These are phyloP conservation scores for Pristionchus japonicus DNA, from an alignment of 2,888 invertebrate species.

Conservation along the genomic window DNA sequence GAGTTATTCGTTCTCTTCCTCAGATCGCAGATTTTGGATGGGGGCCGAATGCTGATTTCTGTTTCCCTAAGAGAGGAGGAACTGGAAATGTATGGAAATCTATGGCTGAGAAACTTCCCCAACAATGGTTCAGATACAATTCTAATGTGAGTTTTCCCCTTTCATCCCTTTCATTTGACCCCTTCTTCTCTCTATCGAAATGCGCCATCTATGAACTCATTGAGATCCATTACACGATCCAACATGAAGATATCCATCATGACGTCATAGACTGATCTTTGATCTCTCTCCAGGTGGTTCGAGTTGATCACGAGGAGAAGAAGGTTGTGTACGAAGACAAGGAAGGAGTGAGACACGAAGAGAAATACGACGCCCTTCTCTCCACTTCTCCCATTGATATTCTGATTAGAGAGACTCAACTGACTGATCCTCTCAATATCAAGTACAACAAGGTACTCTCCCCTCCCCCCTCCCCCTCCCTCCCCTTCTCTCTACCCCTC, in stretches of 20 bases:
- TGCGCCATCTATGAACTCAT: background rate
- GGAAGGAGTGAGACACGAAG: constrained; percentile 47
- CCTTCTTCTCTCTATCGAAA: background rate
- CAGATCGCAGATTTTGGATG: constrained; percentile 74
- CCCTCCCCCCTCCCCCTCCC: background rate
- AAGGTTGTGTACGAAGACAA: constrained; percentile 58
- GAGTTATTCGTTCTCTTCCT: background rate
- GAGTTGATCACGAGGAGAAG: constrained; percentile 61
- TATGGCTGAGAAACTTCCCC: constrained; percentile 70
- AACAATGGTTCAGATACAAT: constrained; percentile 70
- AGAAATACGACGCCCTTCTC: constrained; percentile 67
- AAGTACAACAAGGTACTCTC: constrained; percentile 66
- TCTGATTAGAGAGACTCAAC: constrained; percentile 68
- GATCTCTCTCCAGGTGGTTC: constrained; percentile 54
- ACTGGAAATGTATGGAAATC: constrained; percentile 74
- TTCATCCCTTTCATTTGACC: background rate
- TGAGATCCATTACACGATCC: background rate
- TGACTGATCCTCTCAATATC: constrained; percentile 66
- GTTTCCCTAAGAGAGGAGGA: constrained; percentile 74
- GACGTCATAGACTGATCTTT: background rate
- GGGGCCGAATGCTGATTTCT: constrained; percentile 74
- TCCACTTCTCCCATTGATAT: constrained; percentile 72
- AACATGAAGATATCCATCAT: background rate
- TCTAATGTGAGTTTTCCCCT: constrained; percentile 56
- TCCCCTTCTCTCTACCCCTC: background rate